These are phyloP conservation scores for Dicrurus megarhynchus DNA, from an alignment of 2,113 vertebrate species.

Conservation along the genomic window DNA sequence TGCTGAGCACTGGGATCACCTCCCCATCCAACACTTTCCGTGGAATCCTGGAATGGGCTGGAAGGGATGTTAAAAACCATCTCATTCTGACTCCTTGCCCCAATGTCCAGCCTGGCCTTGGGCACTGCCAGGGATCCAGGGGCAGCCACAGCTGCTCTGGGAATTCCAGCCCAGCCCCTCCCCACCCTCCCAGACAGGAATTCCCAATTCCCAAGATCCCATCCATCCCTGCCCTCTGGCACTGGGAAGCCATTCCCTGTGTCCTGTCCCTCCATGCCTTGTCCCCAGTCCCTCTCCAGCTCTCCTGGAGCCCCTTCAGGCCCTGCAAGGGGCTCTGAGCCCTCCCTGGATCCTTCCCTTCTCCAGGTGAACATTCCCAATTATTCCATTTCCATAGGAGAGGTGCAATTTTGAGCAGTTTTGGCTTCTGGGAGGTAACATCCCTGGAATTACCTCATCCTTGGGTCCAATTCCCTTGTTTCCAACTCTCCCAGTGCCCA, in stretches of 20 bases:
- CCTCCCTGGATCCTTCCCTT: background rate
- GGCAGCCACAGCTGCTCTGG: background rate
- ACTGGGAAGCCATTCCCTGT: background rate
- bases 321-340: too few relatives aligned
- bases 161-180: background rate
- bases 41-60: background rate
- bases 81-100: too few relatives aligned
- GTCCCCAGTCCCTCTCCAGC: background rate
- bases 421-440: background rate
- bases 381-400: background rate
- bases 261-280: background rate
- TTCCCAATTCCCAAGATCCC: background rate
- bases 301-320: background rate
- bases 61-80: background rate
- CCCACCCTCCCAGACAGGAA: background rate
- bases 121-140: background rate
- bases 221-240: background rate
- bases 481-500: background rate
- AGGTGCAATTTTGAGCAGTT: background rate
- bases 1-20: background rate
- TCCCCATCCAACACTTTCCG: background rate
- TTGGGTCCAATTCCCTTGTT: background rate
- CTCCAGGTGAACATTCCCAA: background rate
- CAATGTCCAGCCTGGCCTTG: background rate
- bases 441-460: background rate